These are phyloP conservation scores for Electrophaes corylata DNA, from an alignment of 2,888 invertebrate genomes.

Conservation along the genomic window DNA sequence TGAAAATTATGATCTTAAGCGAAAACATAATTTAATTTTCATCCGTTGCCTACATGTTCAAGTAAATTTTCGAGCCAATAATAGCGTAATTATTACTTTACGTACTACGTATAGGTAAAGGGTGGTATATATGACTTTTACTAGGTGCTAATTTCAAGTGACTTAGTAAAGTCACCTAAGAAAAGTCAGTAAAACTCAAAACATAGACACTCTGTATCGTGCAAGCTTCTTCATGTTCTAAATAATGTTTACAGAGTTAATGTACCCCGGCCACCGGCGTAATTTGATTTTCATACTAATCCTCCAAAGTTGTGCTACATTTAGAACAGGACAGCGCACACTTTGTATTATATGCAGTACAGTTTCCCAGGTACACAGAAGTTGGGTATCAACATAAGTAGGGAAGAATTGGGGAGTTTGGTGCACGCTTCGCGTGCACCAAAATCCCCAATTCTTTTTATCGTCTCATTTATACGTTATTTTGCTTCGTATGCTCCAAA, in stretches of 20 bases:
- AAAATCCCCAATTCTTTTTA: no score
- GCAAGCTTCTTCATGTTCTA: slow-evolving; percentile 36
- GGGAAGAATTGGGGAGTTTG: no score
- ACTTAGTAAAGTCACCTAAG: background rate
- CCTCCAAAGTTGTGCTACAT: slow-evolving; percentile 31
- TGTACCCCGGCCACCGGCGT: slow-evolving; percentile 43
- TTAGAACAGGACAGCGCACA: slow-evolving; percentile 7
- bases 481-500: no score
- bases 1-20: slow-evolving; percentile 21
- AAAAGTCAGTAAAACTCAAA: no score
- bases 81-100: background rate
- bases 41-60: slow-evolving; percentile 14
- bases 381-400: no score
- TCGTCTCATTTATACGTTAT: no score
- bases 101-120: background rate
- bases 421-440: no score
- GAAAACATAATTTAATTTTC: slow-evolving; percentile 24
- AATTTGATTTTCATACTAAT: slow-evolving; percentile 60
- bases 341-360: slow-evolving; percentile 15
- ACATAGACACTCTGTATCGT: slow-evolving; percentile 19
- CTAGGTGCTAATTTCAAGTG: background rate
- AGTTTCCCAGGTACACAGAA: background rate
- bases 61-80: slow-evolving; percentile 18
- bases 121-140: background rate
- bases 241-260: slow-evolving; percentile 48